Evolutionary conservation across 2,113 vertebrate genomes (phyloP), one percentile per base, ranked within the genome.

Genomic region (Periophthalmus modestus): DNA sequence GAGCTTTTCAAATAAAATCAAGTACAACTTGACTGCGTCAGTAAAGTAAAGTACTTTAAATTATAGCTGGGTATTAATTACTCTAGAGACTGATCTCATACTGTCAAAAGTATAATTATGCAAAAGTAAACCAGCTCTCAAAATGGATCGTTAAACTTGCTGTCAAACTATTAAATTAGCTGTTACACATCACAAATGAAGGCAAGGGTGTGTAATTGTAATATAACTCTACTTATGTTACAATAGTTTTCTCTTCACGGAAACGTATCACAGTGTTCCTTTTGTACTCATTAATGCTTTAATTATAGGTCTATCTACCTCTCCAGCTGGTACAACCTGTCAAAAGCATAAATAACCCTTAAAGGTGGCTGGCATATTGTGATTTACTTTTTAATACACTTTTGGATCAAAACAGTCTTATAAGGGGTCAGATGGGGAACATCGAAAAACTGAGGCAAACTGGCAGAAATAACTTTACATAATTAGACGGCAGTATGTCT

Each of bases 1-100:
- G 82, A 73, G 68, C 72, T 68, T 71, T 80, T 66, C 68, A 72
- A 88, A 85, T 83, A 86, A 85, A 88, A 61, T 48, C 34, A 73
- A 84, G 78, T 75, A 61, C 36, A 75, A 28, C 57, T 59, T 55
- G 14, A 55, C 33, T 65, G 62, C 9, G n/a, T 65, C 34, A 2
- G 43, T 65, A 9, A 65, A n/a, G 6, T 39, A 7, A 43, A 18
- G 28, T 63, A 19, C 9, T 19, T 63, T 36, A 63, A 14, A 33
- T 6, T 9, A 19, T 1, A 39, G 28, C 28, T n/a, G 16, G 4
- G 61, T n/a, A n/a, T 4, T 7, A 10, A 39, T n/a, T 12, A n/a
- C 16, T 34, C 14, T 18, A 62, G 12, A 59, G 13, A 28, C 24
- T 63, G 15, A 19, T 34, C 61, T 36, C 28, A 34, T 63, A 15